These are phyloP conservation scores for Nemotelus nigrinus DNA, from an alignment of 2,888 invertebrate species.

Conservation along the genomic window DNA sequence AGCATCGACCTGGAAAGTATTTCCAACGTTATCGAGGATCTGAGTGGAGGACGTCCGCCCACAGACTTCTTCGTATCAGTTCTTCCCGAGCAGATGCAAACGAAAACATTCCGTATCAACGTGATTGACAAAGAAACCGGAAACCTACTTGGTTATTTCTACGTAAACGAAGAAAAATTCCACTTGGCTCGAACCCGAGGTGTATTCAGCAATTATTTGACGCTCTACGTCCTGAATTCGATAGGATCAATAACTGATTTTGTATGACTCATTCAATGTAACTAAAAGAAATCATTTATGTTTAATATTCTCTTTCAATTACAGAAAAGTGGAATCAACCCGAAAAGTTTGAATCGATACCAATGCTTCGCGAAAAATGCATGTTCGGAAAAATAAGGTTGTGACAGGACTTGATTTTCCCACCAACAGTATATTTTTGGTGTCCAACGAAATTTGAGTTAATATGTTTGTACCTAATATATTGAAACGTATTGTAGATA, in stretches of 20 bases:
- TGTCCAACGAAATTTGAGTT: not conserved
- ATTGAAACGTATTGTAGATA: not conserved
- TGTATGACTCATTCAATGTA: not conserved
- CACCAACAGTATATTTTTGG: not conserved
- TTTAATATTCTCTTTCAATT: not conserved
- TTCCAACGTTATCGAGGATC: not conserved
- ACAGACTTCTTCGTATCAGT: constrained; percentile 27
- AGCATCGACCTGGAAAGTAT: constrained; percentile 13
- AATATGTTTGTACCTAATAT: not conserved
- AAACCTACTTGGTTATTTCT: constrained; percentile 28
- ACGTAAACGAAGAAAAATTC: constrained; percentile 24
- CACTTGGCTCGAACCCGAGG: constrained; percentile 1
- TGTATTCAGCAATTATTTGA: constrained; percentile 24
- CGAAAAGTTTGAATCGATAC: not conserved
- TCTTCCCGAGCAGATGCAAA: not conserved
- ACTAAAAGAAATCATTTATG: not conserved
- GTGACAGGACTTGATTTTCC: not conserved
- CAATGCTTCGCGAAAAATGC: not conserved
- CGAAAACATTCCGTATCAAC: constrained; percentile 20
- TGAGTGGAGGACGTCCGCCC: constrained; percentile 4
- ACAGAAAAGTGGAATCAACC: not conserved
- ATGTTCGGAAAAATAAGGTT: not conserved
- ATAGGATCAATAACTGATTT: constrained; percentile 15
- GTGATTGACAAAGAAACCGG: constrained; percentile 30
- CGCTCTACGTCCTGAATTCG: constrained; percentile 24